Percentiles rank a stretch among this genome's conserved stretches.
phyloP scores from a whole-genome alignment of 2,113 vertebrate genomes.

The Raja brachyura region DNA sequence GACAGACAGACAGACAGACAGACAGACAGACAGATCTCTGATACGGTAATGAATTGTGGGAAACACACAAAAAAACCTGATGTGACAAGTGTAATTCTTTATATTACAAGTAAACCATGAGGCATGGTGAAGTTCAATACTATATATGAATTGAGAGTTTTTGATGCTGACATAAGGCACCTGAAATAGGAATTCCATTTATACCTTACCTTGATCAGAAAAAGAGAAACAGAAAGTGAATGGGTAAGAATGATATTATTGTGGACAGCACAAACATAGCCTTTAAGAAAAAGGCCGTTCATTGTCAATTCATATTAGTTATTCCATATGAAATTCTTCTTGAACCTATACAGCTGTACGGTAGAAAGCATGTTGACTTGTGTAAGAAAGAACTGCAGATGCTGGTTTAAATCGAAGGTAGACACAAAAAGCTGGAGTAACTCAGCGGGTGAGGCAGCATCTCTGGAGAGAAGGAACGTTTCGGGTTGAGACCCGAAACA shows the following conservation, averaged over 20 bases:
- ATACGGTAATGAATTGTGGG: not conserved
- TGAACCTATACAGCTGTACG: too few relatives aligned
- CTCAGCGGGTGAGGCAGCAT: too few relatives aligned
- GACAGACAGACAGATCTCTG: not conserved
- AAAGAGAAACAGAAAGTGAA: not conserved
- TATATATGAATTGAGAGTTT: not conserved
- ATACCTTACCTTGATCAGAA: not conserved
- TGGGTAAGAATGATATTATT: not conserved
- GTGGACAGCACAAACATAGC: not conserved
- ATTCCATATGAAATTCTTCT: not conserved
- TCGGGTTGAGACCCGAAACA: too few relatives aligned
- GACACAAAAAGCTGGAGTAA: too few relatives aligned
- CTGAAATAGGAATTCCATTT: not conserved
- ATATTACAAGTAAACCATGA: not conserved
- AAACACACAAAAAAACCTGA: not conserved
- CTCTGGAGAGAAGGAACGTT: too few relatives aligned
- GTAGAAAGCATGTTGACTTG: too few relatives aligned
- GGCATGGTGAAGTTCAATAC: not conserved
- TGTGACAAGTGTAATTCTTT: not conserved
- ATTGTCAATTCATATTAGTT: not conserved
- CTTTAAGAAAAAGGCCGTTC: not conserved
- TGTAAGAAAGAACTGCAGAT: too few relatives aligned
- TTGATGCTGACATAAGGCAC: not conserved
- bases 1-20: too few relatives aligned
- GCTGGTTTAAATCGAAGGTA: too few relatives aligned